Conservation (phyloP, 2,888 invertebrate genomes). For the Trissolcus brochymenae region DNA sequence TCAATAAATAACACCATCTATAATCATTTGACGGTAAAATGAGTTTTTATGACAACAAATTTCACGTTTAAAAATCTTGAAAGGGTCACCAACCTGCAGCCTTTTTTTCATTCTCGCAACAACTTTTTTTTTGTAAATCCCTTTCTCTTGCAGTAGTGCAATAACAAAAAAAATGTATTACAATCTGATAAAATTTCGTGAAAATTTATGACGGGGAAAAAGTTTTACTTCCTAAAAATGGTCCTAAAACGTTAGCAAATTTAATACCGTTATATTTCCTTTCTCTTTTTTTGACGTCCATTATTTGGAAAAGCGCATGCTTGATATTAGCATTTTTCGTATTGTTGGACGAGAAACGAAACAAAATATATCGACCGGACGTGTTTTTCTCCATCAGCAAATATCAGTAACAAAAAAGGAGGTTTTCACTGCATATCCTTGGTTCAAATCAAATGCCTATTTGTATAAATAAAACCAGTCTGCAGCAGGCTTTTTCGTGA, state of each 20-base stretch:
- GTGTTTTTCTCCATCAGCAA: constrained; percentile 30
- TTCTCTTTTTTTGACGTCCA: constrained; percentile 18
- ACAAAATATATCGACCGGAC: constrained; percentile 36
- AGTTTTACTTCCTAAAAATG: not conserved
- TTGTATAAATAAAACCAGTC: constrained; percentile 34
- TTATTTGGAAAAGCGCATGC: constrained; percentile 15
- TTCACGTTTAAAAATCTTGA: too few relatives aligned
- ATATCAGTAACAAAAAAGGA: constrained; percentile 11
- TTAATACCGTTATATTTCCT: constrained; percentile 35
- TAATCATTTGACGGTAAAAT: too few relatives aligned
- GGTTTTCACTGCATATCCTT: constrained; percentile 17
- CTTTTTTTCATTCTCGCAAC: not conserved
- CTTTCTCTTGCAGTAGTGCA: not conserved
- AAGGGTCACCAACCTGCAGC: too few relatives aligned
- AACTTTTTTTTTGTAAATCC: too few relatives aligned
- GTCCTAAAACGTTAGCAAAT: constrained; percentile 20
- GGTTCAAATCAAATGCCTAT: constrained; percentile 30
- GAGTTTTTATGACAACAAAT: too few relatives aligned
- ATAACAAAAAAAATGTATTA: not conserved
- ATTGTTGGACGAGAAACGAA: constrained; percentile 37
- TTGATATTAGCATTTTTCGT: constrained; percentile 44
- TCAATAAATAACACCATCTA: too few relatives aligned
- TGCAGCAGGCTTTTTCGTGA: constrained; percentile 14
- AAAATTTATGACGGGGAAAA: not conserved
- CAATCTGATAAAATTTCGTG: too few relatives aligned